Base-by-base conservation (phyloP, 2,888 invertebrate genomes). In the Napeogenes sylphis region DNA sequence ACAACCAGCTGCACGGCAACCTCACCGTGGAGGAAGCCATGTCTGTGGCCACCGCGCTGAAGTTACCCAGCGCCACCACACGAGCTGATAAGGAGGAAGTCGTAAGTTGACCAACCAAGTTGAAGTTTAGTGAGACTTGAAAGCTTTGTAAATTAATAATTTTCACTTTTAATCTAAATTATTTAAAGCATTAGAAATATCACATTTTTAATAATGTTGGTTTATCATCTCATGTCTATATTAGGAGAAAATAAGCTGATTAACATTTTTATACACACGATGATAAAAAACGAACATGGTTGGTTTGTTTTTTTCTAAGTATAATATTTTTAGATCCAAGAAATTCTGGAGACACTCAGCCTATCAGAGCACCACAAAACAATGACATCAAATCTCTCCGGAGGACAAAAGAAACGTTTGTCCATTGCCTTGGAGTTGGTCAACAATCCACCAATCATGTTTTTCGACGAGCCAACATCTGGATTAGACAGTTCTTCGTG, bases 371-470 rank as follows among this genome's bases (percentile, higher is more conserved):
- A 97, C 82, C 93, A 95, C 75, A 94, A 94, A 78, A 98, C 98
- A 1, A 94, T 97, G 93, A 97, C 98, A 14, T 94, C 94, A 68
- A 97, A 97, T 79, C 92, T 98, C 57, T 98, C 98, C 0, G 98
- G 98, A 32, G 98, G 98, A 2, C 98, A 98, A 83, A 96, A 98
- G 85, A 98, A 98, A 80, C 94, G 98, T 72, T 92, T 98, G 2
- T 98, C 98, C 0, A 98, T 98, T 67, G 98, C 98, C 21, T 87
- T 98, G 70, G 98, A 98, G 86, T 91, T 98, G 71, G 98, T 98
- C 71, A 98, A 97, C 90, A 98, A 98, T 85, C 98, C 98, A 10
- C 98, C 98, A 0, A 95, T 98, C 68, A 98, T 98, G 98, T 98
- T 98, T 90, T 98, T 98, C 82, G 98, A 98, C 82, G 98, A 98